phyloP scores from a whole-genome alignment of 2,113 vertebrate genomes.

The Maccullochella peelii region DNA sequence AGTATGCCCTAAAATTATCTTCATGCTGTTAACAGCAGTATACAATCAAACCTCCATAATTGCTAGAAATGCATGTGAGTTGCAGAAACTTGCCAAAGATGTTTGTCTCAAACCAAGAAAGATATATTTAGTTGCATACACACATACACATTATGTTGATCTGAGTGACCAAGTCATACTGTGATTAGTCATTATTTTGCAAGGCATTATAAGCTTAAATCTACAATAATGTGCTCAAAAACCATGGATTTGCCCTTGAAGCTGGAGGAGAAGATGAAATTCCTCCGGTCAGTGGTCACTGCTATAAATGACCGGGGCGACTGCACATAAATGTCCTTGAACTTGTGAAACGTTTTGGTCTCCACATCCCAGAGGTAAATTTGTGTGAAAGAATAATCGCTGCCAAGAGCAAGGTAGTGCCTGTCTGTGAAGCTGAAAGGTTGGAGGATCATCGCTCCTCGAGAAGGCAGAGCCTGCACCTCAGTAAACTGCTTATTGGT shows the following conservation, averaged over 20 bases:
- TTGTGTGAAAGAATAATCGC: conserved; percentile 97
- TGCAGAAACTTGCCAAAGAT: conserved; percentile 27
- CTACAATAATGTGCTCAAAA: conserved; percentile 93
- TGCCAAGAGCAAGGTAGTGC: conserved; percentile 94
- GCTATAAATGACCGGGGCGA: conserved; percentile 94
- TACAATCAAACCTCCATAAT: neutral
- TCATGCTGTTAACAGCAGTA: conserved; percentile 35
- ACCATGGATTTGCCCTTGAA: conserved; percentile 98
- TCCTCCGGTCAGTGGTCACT: conserved; percentile 90
- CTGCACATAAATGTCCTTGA: conserved; percentile 97
- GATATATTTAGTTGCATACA: conserved; percentile 36
- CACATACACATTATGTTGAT: conserved; percentile 15
- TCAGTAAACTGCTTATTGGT: conserved; percentile 92
- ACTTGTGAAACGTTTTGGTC: conserved; percentile 90
- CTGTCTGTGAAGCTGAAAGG: conserved; percentile 92
- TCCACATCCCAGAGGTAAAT: conserved; percentile 95
- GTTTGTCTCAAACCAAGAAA: conserved; percentile 23
- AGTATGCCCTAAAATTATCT: conserved; percentile 23
- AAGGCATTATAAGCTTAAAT: conserved; percentile 90
- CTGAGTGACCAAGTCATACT: neutral
- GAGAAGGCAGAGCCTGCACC: conserved; percentile 92
- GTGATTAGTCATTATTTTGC: conserved; percentile 4
- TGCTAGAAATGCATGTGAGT: conserved; percentile 22
- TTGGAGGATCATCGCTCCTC: conserved; percentile 95
- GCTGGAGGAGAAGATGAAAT: conserved; percentile 97